These are phyloP conservation scores for Acleris laterana DNA, from an alignment of 2,888 invertebrate species.

Conservation along the genomic window DNA sequence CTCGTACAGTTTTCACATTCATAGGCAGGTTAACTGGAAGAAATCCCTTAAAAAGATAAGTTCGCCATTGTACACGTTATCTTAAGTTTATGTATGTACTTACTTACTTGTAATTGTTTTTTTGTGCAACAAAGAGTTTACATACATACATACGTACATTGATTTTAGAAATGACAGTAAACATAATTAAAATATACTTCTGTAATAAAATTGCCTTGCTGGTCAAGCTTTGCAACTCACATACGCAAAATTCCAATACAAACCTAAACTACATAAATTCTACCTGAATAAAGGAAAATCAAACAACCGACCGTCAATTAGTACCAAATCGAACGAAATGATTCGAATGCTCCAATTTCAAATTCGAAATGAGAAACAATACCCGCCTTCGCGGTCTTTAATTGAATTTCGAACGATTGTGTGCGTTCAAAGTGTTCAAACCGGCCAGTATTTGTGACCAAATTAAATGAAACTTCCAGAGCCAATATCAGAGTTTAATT, in stretches of 20 bases:
- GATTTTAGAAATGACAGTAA: too few relatives aligned
- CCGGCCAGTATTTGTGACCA: neutral
- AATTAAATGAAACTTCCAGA: neutral
- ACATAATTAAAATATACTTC: too few relatives aligned
- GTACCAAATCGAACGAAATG: slow-evolving; percentile 1
- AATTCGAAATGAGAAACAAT: slow-evolving; percentile 1
- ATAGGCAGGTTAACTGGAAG: too few relatives aligned
- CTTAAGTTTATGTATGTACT: too few relatives aligned
- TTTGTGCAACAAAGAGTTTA: too few relatives aligned
- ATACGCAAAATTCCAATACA: neutral
- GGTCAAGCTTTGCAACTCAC: too few relatives aligned
- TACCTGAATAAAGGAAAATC: neutral
- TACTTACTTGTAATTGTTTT: too few relatives aligned
- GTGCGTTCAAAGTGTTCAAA: slow-evolving; percentile 1
- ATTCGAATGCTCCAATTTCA: slow-evolving; percentile 1
- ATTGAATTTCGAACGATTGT: slow-evolving; percentile 2
- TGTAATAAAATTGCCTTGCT: too few relatives aligned
- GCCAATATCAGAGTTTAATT: neutral
- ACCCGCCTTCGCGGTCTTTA: neutral
- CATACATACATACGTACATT: too few relatives aligned
- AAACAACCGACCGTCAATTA: neutral
- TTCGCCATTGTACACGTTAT: too few relatives aligned
- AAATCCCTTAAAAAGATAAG: too few relatives aligned
- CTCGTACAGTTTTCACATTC: too few relatives aligned
- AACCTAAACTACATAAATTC: neutral